A percentile compares a stretch with the other conserved stretches of the same genome.
Conservation (phyloP, 2,113 vertebrate genomes). For the Hypomesus transpacificus region DNA sequence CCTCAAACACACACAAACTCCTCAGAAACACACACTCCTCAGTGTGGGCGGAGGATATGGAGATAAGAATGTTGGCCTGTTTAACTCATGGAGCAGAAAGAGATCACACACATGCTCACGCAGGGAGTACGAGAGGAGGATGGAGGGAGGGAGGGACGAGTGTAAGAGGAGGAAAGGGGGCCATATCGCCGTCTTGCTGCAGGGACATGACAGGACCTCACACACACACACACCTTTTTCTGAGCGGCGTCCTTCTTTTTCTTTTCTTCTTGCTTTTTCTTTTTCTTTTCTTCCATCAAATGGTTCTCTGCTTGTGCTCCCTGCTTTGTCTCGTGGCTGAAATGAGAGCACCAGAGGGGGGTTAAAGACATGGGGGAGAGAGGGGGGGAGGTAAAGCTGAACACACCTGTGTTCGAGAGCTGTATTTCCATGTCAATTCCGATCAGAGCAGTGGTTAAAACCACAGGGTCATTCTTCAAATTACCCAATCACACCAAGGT, state of each 20-base stretch:
- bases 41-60: neutral
- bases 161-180: neutral
- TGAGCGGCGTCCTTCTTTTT: conserved; percentile 98
- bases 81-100: neutral
- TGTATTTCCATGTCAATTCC: too few species aligned
- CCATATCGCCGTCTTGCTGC: neutral
- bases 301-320: conserved; percentile 87
- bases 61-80: conserved; percentile 5
- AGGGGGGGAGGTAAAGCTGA: neutral
- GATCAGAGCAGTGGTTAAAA: too few species aligned
- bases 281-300: conserved; percentile 99
- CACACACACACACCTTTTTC: conserved; percentile 83
- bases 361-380: conserved; percentile 1
- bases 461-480: too few species aligned
- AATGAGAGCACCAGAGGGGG: conserved; percentile 30
- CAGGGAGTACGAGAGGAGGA: neutral
- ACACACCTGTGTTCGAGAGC: too few species aligned
- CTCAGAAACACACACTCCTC: neutral
- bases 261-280: conserved; percentile 99
- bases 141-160: neutral
- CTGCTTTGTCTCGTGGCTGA: conserved; percentile 82
- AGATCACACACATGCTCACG: neutral
- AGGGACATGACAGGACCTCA: neutral
- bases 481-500: too few species aligned
- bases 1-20: neutral